A percentile compares a stretch with the other conserved stretches of the same genome.
phyloP scores from a whole-genome alignment of 2,113 vertebrate species.

The Channa argus region DNA sequence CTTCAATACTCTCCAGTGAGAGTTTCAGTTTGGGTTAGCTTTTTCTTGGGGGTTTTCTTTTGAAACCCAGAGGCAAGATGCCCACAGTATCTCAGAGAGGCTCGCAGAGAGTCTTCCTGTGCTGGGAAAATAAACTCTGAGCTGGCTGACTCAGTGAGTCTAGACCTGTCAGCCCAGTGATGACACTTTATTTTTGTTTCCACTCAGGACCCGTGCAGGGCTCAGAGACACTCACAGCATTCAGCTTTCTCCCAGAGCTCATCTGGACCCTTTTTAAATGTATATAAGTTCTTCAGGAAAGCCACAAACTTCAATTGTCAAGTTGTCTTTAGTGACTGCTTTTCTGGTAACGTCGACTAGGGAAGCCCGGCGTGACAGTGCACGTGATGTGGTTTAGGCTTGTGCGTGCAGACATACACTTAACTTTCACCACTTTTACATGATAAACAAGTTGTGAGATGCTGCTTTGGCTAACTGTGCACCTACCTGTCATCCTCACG shows the following conservation, averaged over 20 bases:
- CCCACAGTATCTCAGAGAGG: slow-evolving; percentile 10
- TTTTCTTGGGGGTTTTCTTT: slow-evolving; percentile 28
- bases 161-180: slow-evolving; percentile 31
- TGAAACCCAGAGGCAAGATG: slow-evolving; percentile 27
- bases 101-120: slow-evolving; percentile 38
- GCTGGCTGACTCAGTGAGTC: slow-evolving; percentile 45
- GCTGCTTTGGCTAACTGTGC: slow-evolving; percentile 22
- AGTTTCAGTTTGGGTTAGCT: slow-evolving; percentile 40
- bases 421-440: too few relatives aligned
- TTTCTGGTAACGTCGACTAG: too few relatives aligned
- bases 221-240: slow-evolving; percentile 60
- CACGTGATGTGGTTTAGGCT: too few relatives aligned
- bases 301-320: slow-evolving; percentile 15
- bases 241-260: slow-evolving; percentile 54
- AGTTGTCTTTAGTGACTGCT: neutral
- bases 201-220: slow-evolving; percentile 47
- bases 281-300: slow-evolving; percentile 14
- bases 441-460: slow-evolving; percentile 5
- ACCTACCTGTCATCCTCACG: slow-evolving; percentile 32
- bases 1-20: slow-evolving; percentile 12
- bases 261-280: slow-evolving; percentile 18
- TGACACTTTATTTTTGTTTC: slow-evolving; percentile 78
- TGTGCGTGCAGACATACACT: too few relatives aligned
- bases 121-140: slow-evolving; percentile 63
- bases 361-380: too few relatives aligned